These are phyloP conservation scores for Anolis sagrei DNA, from an alignment of 2,113 vertebrate species.

Conservation along the genomic window DNA sequence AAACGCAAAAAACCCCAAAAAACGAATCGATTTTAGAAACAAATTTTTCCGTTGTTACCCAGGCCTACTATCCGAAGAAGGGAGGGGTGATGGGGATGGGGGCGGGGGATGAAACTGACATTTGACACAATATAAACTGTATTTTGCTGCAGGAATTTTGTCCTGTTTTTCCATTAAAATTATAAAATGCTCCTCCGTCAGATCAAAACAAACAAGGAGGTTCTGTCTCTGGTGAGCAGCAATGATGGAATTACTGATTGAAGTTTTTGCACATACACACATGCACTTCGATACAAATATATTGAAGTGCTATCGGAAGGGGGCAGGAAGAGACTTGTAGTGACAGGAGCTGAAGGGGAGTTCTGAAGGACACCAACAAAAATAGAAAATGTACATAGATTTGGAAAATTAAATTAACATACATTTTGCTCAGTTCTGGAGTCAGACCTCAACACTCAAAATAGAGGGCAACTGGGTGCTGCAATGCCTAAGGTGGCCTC, in stretches of 20 bases:
- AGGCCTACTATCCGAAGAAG: too few relatives aligned
- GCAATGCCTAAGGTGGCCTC: conserved; percentile 47
- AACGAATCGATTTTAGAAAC: too few relatives aligned
- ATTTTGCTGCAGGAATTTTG: too few relatives aligned
- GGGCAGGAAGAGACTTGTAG: background rate
- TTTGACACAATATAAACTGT: too few relatives aligned
- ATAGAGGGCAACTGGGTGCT: conserved; percentile 32
- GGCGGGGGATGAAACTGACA: too few relatives aligned
- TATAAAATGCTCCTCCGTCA: background rate
- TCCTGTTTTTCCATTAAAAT: too few relatives aligned
- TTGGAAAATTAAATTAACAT: too few relatives aligned
- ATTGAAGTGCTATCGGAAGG: background rate
- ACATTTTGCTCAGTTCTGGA: background rate
- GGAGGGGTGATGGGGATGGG: too few relatives aligned
- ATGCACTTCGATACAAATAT: background rate
- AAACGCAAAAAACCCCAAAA: too few relatives aligned
- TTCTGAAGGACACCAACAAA: background rate
- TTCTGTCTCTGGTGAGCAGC: background rate
- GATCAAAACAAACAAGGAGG: background rate
- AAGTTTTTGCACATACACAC: background rate
- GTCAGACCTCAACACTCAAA: background rate
- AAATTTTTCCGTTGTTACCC: too few relatives aligned
- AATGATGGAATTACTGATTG: background rate
- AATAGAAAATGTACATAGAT: background rate
- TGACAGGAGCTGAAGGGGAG: too few relatives aligned